These are phyloP conservation scores for Pavo muticus DNA, from an alignment of 2,113 vertebrate species.

Conservation along the genomic window DNA sequence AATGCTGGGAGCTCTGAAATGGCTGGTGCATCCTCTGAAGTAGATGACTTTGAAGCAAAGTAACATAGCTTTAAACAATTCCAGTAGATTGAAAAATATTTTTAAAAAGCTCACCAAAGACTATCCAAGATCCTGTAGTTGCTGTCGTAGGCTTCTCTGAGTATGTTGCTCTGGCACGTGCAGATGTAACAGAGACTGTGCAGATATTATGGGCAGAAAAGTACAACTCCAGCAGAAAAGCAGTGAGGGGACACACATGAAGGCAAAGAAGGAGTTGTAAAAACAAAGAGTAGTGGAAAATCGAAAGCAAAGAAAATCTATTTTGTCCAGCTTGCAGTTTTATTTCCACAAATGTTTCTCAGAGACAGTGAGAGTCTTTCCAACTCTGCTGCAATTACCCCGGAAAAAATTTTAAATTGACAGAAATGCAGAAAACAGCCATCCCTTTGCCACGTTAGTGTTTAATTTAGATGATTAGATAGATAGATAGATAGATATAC, in stretches of 20 bases:
- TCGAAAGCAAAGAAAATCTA: not conserved
- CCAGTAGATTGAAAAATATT: not conserved
- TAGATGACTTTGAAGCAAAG: slow-evolving; percentile 24
- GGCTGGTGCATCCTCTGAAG: slow-evolving; percentile 45
- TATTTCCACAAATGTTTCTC: not conserved
- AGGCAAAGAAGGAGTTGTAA: not conserved
- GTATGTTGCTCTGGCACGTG: not conserved
- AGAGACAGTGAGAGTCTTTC: not conserved
- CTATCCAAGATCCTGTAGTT: not conserved
- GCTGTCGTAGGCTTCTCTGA: not conserved
- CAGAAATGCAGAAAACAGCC: not conserved
- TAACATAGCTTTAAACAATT: slow-evolving; percentile 22
- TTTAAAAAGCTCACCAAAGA: not conserved
- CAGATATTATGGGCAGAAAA: not conserved
- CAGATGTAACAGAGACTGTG: not conserved
- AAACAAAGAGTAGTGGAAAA: not conserved
- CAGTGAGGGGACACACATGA: not conserved
- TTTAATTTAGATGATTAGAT: not conserved
- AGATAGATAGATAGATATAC: not conserved
- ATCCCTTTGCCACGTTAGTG: not conserved
- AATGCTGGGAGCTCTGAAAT: slow-evolving; percentile 61
- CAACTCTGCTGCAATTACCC: not conserved
- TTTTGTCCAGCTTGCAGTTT: not conserved
- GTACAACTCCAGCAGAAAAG: not conserved
- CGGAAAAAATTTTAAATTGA: not conserved